Evolutionary conservation across 2,113 vertebrate species (phyloP), one percentile per base, ranked within the genome.

Genomic region (Zingel zingel): DNA sequence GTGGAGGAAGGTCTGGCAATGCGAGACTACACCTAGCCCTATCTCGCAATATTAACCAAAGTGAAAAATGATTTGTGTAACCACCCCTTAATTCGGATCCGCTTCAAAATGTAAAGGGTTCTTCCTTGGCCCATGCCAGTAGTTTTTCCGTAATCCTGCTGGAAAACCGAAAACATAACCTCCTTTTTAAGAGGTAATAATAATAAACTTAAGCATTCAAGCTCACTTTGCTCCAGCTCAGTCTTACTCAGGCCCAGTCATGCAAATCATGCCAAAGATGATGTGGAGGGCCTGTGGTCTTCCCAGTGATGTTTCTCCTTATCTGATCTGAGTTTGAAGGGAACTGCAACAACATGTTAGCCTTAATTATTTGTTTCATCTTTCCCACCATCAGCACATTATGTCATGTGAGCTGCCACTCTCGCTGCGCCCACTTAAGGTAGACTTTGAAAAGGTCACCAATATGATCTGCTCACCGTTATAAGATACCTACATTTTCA

Each of bases 261-360:
- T 85, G 82, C 81, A 82, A 84, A 13, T 76, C 82, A 82, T 59
- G 56, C 76, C 74, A 73, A 59, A 83, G 53, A 82, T 74, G 81
- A 90, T 83, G 63, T 72, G 58, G 72, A 79, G 54, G 69, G 71
- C 87, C 89, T 21, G 57, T 79, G 82, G 87, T 86, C 77, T 61
- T 86, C 47, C 39, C 30, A 70, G 30, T 21, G 61, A 82, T 78
- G 58, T 48, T 53, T 65, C 39, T 61, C 56, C 43, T 89, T 86
- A 88, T 90, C 85, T 88, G 91, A 90, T 89, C 56, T 27, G 61
- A 72, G 76, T 63, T 66, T 18, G 27, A 72, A 54, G 67, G 67
- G 77, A 86, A 85, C 73, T 89, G 85, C 79, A 89, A 47, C 73
- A 76, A 82, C 89, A 76, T 8, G 81, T 81, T 87, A 67, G 48